These are phyloP conservation scores for Cryptocephalus primarius DNA, from an alignment of 2,888 invertebrate species.

Conservation along the genomic window DNA sequence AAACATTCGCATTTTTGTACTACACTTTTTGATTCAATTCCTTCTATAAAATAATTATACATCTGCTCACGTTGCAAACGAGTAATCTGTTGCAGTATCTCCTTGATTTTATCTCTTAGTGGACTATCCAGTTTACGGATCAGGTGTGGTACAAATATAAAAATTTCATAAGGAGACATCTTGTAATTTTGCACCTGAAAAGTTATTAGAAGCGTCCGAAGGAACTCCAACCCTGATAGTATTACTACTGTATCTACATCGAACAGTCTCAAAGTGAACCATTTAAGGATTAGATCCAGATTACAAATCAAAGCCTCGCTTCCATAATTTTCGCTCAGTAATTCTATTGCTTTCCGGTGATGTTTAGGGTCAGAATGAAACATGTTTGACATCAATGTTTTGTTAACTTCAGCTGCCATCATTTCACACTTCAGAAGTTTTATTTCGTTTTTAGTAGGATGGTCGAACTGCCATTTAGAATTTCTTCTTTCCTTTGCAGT, in stretches of 20 bases:
- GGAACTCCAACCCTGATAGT: conserved; percentile 88
- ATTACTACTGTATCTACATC: conserved; percentile 98
- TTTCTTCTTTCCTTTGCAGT: conserved; percentile 86
- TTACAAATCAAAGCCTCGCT: conserved; percentile 75
- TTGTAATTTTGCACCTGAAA: conserved; percentile 73
- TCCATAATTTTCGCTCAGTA: conserved; percentile 74
- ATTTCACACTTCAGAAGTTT: conserved; percentile 86
- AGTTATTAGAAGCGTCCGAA: conserved; percentile 70
- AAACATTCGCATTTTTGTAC: conserved; percentile 93
- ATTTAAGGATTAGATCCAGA: conserved; percentile 89
- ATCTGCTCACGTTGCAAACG: conserved; percentile 81
- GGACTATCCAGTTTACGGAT: conserved; percentile 93
- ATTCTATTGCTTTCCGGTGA: conserved; percentile 91
- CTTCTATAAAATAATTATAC: conserved; percentile 87
- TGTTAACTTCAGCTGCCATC: conserved; percentile 78
- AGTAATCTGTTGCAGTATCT: conserved; percentile 74
- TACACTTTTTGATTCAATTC: conserved; percentile 92
- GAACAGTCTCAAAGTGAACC: conserved; percentile 93
- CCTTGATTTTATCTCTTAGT: conserved; percentile 79
- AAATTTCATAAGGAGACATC: conserved; percentile 83
- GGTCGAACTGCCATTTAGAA: conserved; percentile 91
- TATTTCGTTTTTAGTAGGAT: conserved; percentile 88
- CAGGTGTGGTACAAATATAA: conserved; percentile 89
- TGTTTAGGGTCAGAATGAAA: conserved; percentile 90
- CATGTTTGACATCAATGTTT: conserved; percentile 77